Evolutionary conservation across 2,113 vertebrate genomes (phyloP), one percentile per base, ranked within the genome.

Genomic region (Rhineura floridana): DNA sequence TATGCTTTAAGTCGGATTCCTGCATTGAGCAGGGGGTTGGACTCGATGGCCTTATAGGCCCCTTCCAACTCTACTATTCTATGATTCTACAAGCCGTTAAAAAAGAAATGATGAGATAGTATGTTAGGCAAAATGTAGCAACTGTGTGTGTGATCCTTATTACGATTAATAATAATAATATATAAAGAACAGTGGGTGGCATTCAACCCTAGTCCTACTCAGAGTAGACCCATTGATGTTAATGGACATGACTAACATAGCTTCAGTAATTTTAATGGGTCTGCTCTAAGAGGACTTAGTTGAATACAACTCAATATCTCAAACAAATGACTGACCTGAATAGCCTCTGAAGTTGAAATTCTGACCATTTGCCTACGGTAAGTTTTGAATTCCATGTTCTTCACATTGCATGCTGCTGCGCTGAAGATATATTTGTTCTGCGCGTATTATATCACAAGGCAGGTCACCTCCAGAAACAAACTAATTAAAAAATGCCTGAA

Each of bases 381-480:
- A 72, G 50, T 17, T 30, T 42, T 69, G 82, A 87, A 55, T 0
- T 8, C 42, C 3, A 15, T 46, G 25, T 84, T 85, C 89, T 63
- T 87, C 83, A 50, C 10, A 72, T 21, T 87, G 50, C 2, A 48
- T 86, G 17, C 73, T 0, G 0, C 87, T 78, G 75, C 63, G 48
- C 67, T 88, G 85, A 82, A 83, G 84, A 70, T 28, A 89, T 12
- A 76, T 90, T 73, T 6, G 81, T 85, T 81, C 79, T 89, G 67
- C 55, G 85, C 88, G 90, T 88, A 83, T 83, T 88, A 88, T 39
- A 81, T 25, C 4, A 2, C 76, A 87, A 84, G 86, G 83, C 39
- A 92, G 76, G 89, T 90, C 70, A 86, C 62, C 89, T 91, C 75
- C 9, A 89, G 87, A 92, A 79, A 55, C 59, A 93, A 93, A 92